Conservation (phyloP, 2,888 invertebrate genomes). For the Melieria picta region DNA sequence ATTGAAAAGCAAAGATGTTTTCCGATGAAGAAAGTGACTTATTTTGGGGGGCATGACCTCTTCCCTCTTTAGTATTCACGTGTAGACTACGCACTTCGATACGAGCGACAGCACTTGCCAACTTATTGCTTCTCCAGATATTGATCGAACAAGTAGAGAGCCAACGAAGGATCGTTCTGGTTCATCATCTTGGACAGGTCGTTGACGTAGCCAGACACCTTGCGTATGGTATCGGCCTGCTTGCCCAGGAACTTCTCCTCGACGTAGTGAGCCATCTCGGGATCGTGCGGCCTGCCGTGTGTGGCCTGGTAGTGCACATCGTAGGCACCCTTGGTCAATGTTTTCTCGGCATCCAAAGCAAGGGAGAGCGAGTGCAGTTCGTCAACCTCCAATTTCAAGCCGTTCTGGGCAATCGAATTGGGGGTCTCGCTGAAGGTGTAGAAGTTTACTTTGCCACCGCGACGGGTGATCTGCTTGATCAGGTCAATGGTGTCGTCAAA, state of each 20-base stretch:
- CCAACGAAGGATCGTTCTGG: constrained; percentile 71
- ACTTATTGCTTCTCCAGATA: constrained; percentile 64
- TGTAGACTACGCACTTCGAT: too few relatives aligned
- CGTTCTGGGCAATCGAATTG: constrained; percentile 37
- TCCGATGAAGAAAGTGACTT: not conserved
- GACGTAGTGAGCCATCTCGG: constrained; percentile 78
- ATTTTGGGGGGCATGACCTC: not conserved
- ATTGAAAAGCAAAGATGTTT: not conserved
- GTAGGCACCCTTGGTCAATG: constrained; percentile 74
- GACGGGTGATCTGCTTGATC: constrained; percentile 80
- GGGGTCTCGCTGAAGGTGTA: constrained; percentile 55
- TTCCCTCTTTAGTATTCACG: not conserved
- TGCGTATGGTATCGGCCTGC: constrained; percentile 75
- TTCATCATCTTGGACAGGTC: constrained; percentile 77
- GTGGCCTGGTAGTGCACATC: constrained; percentile 74
- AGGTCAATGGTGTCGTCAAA: constrained; percentile 80
- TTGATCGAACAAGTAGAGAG: constrained; percentile 81
- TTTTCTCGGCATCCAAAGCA: constrained; percentile 80
- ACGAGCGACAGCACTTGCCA: too few relatives aligned
- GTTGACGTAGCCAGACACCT: constrained; percentile 77
- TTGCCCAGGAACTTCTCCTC: constrained; percentile 80
- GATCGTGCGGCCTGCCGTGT: constrained; percentile 69
- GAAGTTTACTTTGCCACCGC: constrained; percentile 75
- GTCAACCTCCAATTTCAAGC: constrained; percentile 57
- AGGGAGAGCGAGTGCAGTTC: constrained; percentile 79